Base-by-base conservation (phyloP, 2,888 invertebrate genomes). In the Autographa gamma region DNA sequence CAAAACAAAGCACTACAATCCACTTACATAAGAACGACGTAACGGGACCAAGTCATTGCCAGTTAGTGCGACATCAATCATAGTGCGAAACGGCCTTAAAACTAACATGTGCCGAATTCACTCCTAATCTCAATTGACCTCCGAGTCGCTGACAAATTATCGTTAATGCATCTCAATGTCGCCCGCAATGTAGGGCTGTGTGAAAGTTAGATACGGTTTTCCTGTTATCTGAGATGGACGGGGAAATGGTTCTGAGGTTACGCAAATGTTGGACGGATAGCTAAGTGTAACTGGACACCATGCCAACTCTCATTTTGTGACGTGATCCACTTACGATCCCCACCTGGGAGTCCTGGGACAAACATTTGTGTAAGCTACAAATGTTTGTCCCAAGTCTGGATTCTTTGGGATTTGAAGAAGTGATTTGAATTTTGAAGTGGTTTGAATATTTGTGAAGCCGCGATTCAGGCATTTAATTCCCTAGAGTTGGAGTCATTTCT, bases 161-260 rank as follows among this genome's bases (percentile, higher is more conserved):
- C 83, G 86, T 77, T 89, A 93, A 91, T 91, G 89, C 87, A 86
- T 69, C 85, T 91, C 93, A 93, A 93, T 93, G 93, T 75, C 93
- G 90, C 59, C 60, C 48, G 80, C 74, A 66, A 71, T 83, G 79
- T 60, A 83, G 81, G 82, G 82, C 64, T 80, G 72, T 18, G 19
- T 11, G 54, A 56, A 56, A 56, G 54, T 56, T 13, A 8, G 54
- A 13, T 13, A 56, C 3, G 14, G 19, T 56, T 19, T 56, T 56
- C 54, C 54, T 56, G 54, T 56, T 19, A 56, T 56, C 0, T 19
- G 25, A 38, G 38, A 56, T 25, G 13, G 11, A 25, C 54, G 48
- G 7, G n/a, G 48, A 48, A 48, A 48, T 48, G 16, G 14, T n/a
- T 16, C 48, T 48, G 48, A 48, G 48, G 48, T 43, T 43, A 38